Base-by-base conservation (phyloP, 2,797 vertebrate species). In the Bradypus variegatus region DNA sequence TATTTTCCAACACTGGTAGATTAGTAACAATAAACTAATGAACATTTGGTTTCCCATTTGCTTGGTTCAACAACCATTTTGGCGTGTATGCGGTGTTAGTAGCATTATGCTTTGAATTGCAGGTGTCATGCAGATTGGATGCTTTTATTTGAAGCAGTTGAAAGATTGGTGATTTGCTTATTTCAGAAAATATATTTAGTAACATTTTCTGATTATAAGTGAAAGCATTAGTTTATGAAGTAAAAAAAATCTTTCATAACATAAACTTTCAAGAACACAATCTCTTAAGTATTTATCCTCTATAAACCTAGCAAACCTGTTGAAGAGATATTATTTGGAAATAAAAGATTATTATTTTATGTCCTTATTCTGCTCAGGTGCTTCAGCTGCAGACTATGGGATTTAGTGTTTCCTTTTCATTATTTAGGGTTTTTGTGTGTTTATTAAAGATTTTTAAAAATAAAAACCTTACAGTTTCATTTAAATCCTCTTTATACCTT, bases 71-170 rank as follows among this genome's bases (percentile, higher is more conserved):
- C 60, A n/a, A 38, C 69, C 25, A 87, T 93, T 87, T 97, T 88
- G 65, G 95, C 77, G 82, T 73, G 79, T 96, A 94, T 73, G 96
- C 80, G 89, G 69, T 86, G 96, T 95, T 97, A 53, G 86, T 94
- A 21, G 96, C 97, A 41, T 98, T 96, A 53, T 97, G 96, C 60
- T 96, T 97, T 23, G 96, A 97, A 96, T 98, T 97, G 98, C 98
- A 97, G 8, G 97, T 98, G 80, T 98, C 96, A 2, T 16, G 95
- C 98, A 94, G 98, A 98, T 97, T 96, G 97, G 78, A 97, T 97
- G 10, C 98, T 98, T 2, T 96, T 98, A 77, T 67, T 85, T 87
- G 97, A 96, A n/a, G 97, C 97, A 3, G 97, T 95, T 95, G 97
- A 92, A 94, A 94, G 81, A 88, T 86, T 87, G 31, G 41, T 2